Conservation (phyloP, 2,797 vertebrate genomes). For the Rhyacichthys aspro region DNA sequence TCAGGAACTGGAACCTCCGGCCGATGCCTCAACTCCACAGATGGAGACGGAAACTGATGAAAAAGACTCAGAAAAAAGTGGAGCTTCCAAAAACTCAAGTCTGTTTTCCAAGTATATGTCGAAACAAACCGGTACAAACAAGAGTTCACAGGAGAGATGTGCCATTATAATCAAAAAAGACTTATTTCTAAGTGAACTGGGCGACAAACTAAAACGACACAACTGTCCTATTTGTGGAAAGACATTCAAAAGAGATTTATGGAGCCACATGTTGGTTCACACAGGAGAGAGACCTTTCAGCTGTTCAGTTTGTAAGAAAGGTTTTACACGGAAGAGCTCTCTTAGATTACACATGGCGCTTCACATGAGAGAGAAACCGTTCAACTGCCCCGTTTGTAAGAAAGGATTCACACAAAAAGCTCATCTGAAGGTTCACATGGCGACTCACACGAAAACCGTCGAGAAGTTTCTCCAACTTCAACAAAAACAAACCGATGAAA, state of each 20-base stretch:
- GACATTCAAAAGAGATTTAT: neutral
- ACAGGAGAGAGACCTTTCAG: neutral
- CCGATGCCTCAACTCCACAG: too few relatives aligned
- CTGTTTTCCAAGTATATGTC: too few relatives aligned
- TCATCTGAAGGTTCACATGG: neutral
- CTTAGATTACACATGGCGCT: neutral
- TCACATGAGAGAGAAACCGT: neutral
- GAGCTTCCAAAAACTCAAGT: too few relatives aligned
- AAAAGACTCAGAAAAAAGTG: too few relatives aligned
- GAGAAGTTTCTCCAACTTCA: neutral
- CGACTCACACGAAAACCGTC: neutral
- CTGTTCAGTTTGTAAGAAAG: neutral
- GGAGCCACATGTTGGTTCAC: constrained; percentile 2
- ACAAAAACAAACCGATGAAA: neutral
- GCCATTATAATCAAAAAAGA: too few relatives aligned
- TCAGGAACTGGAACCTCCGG: neutral
- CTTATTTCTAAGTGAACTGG: neutral
- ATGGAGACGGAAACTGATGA: too few relatives aligned
- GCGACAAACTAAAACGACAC: neutral
- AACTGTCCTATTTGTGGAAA: constrained; percentile 3
- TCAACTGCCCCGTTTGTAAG: neutral
- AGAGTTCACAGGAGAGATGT: too few relatives aligned
- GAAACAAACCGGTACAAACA: too few relatives aligned
- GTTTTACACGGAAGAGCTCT: neutral
- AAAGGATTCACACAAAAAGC: neutral